Evolutionary conservation across 64 coral and sea anemone genomes (phyloP).

Genomic region (Acropora tenuis): DNA sequence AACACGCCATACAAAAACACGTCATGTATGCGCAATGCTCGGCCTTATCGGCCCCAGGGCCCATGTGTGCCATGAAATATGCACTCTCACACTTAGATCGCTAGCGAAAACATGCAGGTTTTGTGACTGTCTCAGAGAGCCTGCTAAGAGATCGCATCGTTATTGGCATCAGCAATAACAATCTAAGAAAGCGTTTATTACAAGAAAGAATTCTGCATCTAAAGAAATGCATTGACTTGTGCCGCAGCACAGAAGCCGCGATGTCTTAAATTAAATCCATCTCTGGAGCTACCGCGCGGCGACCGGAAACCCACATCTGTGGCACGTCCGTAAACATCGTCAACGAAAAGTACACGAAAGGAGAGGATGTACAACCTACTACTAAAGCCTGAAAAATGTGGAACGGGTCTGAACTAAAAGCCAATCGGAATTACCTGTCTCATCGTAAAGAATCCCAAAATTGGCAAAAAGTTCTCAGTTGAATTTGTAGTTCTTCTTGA

Average conservation of each 20-base stretch:
- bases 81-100: background rate
- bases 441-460: slow-evolving; percentile 3
- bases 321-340: slow-evolving; percentile 47
- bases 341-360: slow-evolving; percentile 11
- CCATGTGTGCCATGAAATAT: too few relatives aligned
- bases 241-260: slow-evolving; percentile 24
- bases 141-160: slow-evolving; percentile 18
- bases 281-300: background rate
- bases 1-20: too few relatives aligned
- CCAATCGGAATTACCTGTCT: slow-evolving; percentile 21
- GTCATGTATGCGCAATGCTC: too few relatives aligned
- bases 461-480: too few relatives aligned
- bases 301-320: slow-evolving; percentile 4
- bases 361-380: background rate
- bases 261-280: slow-evolving; percentile 20
- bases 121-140: background rate
- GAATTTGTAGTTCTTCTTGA: too few relatives aligned
- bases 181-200: background rate
- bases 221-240: slow-evolving; percentile 28
- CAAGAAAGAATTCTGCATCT: background rate
- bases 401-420: slow-evolving; percentile 22
- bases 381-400: too few relatives aligned
- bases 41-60: too few relatives aligned
- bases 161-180: slow-evolving; percentile 9
- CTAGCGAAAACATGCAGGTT: slow-evolving; percentile 25